phyloP scores from a whole-genome alignment of 2,113 vertebrate species.

The Gnathonemus echidnorhynchus region DNA sequence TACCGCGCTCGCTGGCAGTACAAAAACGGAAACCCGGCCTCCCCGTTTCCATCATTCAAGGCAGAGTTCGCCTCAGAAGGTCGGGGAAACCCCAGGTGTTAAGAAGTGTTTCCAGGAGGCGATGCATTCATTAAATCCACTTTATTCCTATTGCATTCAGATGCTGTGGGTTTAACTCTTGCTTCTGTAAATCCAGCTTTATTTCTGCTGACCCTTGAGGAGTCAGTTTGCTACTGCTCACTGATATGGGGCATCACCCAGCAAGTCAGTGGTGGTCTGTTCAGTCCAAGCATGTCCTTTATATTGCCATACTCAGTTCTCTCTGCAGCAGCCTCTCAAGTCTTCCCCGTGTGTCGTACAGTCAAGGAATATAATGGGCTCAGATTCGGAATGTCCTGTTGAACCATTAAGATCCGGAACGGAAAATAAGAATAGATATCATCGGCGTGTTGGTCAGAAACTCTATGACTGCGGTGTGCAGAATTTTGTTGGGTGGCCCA shows the following conservation, averaged over 20 bases:
- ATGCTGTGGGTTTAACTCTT: background rate
- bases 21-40: conserved; percentile 29
- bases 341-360: conserved; percentile 25
- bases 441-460: conserved; percentile 39
- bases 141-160: conserved; percentile 19
- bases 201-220: background rate
- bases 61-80: conserved; percentile 28
- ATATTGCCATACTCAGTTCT: background rate
- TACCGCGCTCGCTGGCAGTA: conserved; percentile 20
- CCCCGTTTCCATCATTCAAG: conserved; percentile 32
- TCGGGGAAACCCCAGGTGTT: conserved; percentile 34
- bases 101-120: conserved; percentile 21
- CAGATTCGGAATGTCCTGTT: conserved; percentile 28
- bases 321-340: background rate
- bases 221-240: background rate
- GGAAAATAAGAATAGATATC: conserved; percentile 46
- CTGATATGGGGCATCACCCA: background rate
- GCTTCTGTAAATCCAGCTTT: background rate
- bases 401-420: conserved; percentile 30
- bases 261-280: background rate
- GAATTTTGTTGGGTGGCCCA: conserved; percentile 36
- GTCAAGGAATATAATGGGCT: conserved; percentile 38
- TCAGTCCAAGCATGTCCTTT: background rate
- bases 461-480: conserved; percentile 39
- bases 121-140: background rate